A percentile compares a stretch with the other conserved stretches of the same genome.
Evolutionary conservation across 2,113 vertebrate species (phyloP).

Genomic region (Lophius piscatorius): DNA sequence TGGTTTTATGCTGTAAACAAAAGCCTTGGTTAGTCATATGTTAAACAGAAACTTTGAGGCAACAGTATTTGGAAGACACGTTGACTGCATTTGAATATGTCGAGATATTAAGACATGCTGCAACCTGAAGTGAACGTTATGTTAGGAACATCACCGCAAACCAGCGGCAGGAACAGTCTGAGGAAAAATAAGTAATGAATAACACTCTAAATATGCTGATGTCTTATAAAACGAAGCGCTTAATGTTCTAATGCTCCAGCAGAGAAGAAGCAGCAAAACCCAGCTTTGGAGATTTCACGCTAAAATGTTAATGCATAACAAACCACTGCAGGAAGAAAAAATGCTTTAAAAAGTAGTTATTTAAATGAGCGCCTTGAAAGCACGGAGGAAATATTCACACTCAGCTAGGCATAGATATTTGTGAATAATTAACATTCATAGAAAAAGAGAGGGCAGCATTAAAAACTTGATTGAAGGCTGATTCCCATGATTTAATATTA

Average conservation of each 20-base stretch:
- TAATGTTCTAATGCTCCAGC: background rate
- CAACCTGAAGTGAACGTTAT: background rate
- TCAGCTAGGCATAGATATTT: conserved; percentile 36
- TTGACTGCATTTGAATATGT: conserved; percentile 9
- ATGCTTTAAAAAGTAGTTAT: background rate
- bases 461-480: conserved; percentile 30
- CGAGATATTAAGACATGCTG: background rate
- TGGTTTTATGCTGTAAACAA: conserved; percentile 8
- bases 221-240: background rate
- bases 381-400: conserved; percentile 35
- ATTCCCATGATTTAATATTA: conserved; percentile 40
- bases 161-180: background rate
- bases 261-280: background rate
- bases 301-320: conserved; percentile 21
- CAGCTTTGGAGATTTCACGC: background rate
- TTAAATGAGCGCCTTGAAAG: conserved; percentile 35
- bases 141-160: background rate
- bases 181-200: background rate
- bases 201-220: conserved; percentile 3
- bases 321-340: conserved; percentile 9
- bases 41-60: conserved; percentile 10
- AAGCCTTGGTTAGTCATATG: background rate
- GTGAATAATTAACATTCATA: conserved; percentile 55
- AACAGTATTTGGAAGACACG: background rate
- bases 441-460: conserved; percentile 14